These are phyloP conservation scores for Neotragus moschatus DNA, from an alignment of 2,113 vertebrate species.

Conservation along the genomic window DNA sequence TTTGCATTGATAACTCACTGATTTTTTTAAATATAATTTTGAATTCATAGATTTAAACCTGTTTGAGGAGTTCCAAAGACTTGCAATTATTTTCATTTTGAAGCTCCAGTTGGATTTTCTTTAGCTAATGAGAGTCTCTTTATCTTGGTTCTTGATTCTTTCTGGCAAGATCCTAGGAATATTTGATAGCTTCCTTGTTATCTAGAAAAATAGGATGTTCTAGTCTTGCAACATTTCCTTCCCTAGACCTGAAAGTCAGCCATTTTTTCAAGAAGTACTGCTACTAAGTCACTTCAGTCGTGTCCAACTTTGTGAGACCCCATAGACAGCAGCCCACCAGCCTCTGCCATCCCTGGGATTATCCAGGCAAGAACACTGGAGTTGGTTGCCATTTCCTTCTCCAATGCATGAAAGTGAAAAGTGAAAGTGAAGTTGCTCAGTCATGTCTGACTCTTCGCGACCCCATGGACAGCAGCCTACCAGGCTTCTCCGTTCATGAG, in stretches of 20 bases:
- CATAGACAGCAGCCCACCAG: too few relatives aligned
- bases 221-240: background rate
- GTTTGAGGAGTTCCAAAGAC: background rate
- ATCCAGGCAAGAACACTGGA: too few relatives aligned
- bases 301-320: too few relatives aligned
- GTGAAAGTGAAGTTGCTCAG: too few relatives aligned
- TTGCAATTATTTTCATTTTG: background rate
- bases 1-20: background rate
- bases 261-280: background rate
- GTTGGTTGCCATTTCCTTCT: too few relatives aligned
- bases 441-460: too few relatives aligned
- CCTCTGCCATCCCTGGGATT: too few relatives aligned
- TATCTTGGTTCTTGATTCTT: background rate
- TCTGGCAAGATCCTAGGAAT: background rate
- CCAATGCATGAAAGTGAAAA: too few relatives aligned
- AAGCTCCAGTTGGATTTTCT: background rate
- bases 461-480: too few relatives aligned
- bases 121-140: background rate
- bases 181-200: background rate
- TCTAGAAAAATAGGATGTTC: background rate
- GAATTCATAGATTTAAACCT: background rate
- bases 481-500: too few relatives aligned
- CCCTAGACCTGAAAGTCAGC: background rate
- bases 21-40: background rate
- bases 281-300: too few relatives aligned